Percentiles rank a stretch among this genome's conserved stretches.
phyloP scores from a whole-genome alignment of 2,888 invertebrate genomes.

The Micoletzkya japonica region DNA sequence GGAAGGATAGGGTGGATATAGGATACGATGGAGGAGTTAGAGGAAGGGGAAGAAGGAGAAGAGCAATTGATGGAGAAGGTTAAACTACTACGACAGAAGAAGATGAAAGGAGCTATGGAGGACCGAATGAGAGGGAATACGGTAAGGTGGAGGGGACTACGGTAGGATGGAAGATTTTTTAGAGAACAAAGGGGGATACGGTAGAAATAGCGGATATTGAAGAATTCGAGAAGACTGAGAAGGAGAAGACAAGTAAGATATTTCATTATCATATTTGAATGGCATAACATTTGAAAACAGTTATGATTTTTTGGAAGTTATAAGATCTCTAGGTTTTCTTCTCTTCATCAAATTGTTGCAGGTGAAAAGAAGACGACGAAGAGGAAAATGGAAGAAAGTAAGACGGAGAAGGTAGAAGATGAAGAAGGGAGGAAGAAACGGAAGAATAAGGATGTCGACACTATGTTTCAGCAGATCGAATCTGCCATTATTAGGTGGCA shows the following conservation, averaged over 20 bases:
- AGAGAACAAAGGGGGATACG: slow-evolving; percentile 26
- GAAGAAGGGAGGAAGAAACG: background rate
- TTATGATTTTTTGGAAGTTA: background rate
- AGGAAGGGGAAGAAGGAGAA: slow-evolving; percentile 22
- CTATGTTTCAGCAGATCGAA: background rate
- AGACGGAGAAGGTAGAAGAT: background rate
- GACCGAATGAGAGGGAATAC: slow-evolving; percentile 16
- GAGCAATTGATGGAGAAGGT: slow-evolving; percentile 32
- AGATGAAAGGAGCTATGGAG: slow-evolving; percentile 36
- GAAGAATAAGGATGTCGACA: background rate
- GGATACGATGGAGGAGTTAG: slow-evolving; percentile 10
- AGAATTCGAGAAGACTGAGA: slow-evolving; percentile 1
- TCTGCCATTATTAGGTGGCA: background rate
- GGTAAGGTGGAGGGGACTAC: background rate
- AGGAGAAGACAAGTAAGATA: background rate
- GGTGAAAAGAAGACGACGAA: background rate
- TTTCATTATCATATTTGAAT: too few species aligned
- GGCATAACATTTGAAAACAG: too few species aligned
- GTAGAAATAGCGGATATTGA: background rate
- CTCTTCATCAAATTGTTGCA: too few species aligned
- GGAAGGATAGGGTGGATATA: background rate
- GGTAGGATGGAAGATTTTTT: background rate
- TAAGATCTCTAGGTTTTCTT: too few species aligned
- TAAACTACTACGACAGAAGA: slow-evolving; percentile 40
- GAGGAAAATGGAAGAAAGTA: background rate